phyloP scores from a whole-genome alignment of 2,113 vertebrate species.

The Callithrix jacchus region DNA sequence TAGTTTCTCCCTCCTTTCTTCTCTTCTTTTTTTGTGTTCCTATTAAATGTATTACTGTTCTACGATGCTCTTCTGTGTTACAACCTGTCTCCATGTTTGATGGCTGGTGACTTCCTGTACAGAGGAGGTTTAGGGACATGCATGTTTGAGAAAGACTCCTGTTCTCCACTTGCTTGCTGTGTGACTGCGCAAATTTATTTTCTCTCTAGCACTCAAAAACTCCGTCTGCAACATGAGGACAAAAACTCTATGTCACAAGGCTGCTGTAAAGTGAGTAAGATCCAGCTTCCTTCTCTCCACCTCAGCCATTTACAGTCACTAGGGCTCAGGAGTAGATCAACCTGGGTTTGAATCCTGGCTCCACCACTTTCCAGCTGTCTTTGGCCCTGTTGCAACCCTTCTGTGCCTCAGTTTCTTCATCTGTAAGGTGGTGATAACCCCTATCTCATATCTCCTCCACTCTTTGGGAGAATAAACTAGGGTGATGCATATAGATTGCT shows the following conservation, averaged over 20 bases:
- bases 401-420: not conserved
- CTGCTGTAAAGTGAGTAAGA: not conserved
- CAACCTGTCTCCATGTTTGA: not conserved
- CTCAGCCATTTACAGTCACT: not conserved
- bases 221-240: not conserved
- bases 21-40: not conserved
- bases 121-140: not conserved
- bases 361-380: not conserved
- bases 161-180: not conserved
- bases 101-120: not conserved
- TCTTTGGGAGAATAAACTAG: not conserved
- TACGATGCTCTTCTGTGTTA: not conserved
- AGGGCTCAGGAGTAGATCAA: not conserved
- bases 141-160: not conserved
- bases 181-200: not conserved
- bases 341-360: not conserved
- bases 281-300: not conserved
- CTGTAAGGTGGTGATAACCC: not conserved
- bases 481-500: not conserved
- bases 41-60: not conserved
- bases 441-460: not conserved
- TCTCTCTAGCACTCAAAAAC: not conserved
- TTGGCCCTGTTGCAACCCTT: not conserved
- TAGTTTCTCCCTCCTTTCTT: not conserved
- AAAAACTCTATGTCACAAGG: not conserved